These are phyloP conservation scores for Amphibalanus amphitrite DNA, from an alignment of 1,140 invertebrate genomes.

Conservation along the genomic window DNA sequence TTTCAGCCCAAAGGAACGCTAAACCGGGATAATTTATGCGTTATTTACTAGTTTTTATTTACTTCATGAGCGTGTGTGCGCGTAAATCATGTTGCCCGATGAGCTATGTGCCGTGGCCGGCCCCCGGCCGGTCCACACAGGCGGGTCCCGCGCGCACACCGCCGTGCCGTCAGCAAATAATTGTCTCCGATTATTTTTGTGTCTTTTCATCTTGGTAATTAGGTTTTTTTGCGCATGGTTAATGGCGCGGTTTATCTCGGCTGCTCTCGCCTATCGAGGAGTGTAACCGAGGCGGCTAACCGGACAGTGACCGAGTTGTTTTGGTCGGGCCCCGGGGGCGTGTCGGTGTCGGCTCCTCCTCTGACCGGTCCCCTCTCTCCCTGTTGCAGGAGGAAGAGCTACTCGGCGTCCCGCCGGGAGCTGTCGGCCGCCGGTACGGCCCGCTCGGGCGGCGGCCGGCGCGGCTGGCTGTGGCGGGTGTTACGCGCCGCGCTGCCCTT, in stretches of 20 bases:
- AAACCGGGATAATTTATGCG: no score
- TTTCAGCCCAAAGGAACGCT: no score
- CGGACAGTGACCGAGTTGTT: conserved; percentile 2
- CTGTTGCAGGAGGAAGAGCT: conserved; percentile 7
- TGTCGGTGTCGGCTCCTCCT: conserved; percentile 7
- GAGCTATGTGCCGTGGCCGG: no score
- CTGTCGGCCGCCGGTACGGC: conserved; percentile 25
- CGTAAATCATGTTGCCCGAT: no score
- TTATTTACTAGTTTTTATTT: no score
- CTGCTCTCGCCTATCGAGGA: conserved; percentile 4
- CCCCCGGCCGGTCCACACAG: no score
- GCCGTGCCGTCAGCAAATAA: conserved; percentile 9
- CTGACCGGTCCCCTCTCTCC: no score
- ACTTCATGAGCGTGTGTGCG: no score
- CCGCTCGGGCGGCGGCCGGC: conserved; percentile 26
- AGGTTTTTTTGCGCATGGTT: conserved; percentile 7
- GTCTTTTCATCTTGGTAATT: conserved; percentile 4
- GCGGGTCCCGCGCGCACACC: no score
- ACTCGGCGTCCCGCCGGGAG: conserved; percentile 28
- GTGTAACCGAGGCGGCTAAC: neutral
- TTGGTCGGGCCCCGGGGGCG: conserved; percentile 16
- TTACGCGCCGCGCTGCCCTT: conserved; percentile 56
- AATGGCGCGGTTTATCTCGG: conserved; percentile 12
- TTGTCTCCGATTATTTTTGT: conserved; percentile 3
- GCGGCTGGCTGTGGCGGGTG: conserved; percentile 52